Base-by-base conservation (phyloP, 2,113 vertebrate species). In the Podiceps cristatus region DNA sequence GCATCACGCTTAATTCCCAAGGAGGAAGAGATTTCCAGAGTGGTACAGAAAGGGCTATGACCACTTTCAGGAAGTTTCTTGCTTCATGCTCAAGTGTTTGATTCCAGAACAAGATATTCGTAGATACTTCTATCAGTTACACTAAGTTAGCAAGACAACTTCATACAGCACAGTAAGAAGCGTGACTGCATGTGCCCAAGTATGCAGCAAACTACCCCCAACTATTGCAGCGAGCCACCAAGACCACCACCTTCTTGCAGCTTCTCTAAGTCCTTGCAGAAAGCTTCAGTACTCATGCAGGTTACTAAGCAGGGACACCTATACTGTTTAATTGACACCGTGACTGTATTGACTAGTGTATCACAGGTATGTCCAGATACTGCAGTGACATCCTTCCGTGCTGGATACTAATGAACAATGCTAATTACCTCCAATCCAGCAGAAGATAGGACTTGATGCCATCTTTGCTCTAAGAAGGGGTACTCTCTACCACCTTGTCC, bases 271-370 rank as follows among this genome's bases (percentile, higher is more conserved):
- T 12, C 9, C 4, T 37, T 47, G 53, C 78, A 55, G n/a, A 11
- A 66, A 44, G 35, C 7, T 37, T n/a, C 55, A 53, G 37, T 14
- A 40, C 23, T 29, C 20, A 40, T 2, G 2, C 12, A 64, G 74
- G 42, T 18, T 25, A 60, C 35, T 0, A 0, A 40, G 42, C 42
- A 44, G 59, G 3, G 37, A 77, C 60, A 62, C 11, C 27, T 9
- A 5, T 2, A 42, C 40, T 17, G 37, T 12, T 18, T 16, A 11
- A n/a, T 49, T 68, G 35, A 53, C 28, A 13, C 42, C 4, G 24
- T 8, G 50, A 69, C 59, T 28, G 12, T 9, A 13, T 2, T 11
- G 68, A 80, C 72, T 10, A 4, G 8, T 47, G 67, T 0, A 4
- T 9, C 22, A 4, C 47, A 74, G 44, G 29, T 29, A 35, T 1